Base-by-base conservation (phyloP, 2,888 invertebrate species). In the Drosophila melanosoma region DNA sequence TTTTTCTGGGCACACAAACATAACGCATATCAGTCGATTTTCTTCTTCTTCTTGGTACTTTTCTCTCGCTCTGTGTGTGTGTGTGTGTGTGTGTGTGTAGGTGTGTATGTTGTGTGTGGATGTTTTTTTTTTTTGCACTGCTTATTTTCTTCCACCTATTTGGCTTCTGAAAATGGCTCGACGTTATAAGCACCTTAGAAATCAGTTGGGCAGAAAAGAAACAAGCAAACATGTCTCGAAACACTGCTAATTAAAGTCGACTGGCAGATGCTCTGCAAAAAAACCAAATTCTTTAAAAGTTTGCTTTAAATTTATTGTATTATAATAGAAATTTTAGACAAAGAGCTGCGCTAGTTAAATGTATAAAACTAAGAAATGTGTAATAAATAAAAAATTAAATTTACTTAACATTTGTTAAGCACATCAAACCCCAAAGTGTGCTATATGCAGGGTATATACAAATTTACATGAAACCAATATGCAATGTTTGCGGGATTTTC, bases 161-260 rank as follows among this genome's bases (percentile, higher is more conserved):
- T 82, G 74, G 72, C 72, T 79, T 77, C 69, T 74, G 58, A 80
- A 72, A 67, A 77, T 71, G 61, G 60, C 38, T 64, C 74, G 64
- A 67, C 63, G 61, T 63, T 74, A 68, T 79, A 81, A 81, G 81
- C 74, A 79, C 81, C 76, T 81, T 81, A 76, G 81, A 70, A 79
- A 69, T 82, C 72, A 81, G 76, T 82, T 80, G 63, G 65, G 20
- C 49, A 63, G 57, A 80, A 82, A 32, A 45, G 58, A 66, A 62
- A 77, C 52, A 66, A 66, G 63, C 42, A 56, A 56, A 61, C 56
- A 71, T 65, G 52, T 67, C 26, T 23, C 56, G 29, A 17, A 4
- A n/a, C 11, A 3, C 17, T 7, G 1, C 8, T 10, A 7, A n/a
- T 3, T 58, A 33, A 12, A 29, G 29, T 29, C 65, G 71, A 61